Base-by-base conservation (phyloP, 2,797 vertebrate genomes). In the Fratercula arctica region DNA sequence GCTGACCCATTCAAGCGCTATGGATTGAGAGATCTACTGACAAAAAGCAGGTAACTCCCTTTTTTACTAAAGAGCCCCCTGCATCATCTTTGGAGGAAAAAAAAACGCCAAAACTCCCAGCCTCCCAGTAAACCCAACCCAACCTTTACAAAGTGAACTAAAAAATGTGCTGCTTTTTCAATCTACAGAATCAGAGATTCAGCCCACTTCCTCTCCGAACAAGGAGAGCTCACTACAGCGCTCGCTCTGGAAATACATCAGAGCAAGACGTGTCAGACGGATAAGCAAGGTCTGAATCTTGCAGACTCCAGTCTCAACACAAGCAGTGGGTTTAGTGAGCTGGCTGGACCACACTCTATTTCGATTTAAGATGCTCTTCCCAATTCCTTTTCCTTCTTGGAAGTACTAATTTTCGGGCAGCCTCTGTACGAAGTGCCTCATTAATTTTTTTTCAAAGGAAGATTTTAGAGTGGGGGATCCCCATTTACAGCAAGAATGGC, bases 151-250 rank as follows among this genome's bases (percentile, higher is more conserved):
- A 85, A 79, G 39, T 4, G 48, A 67, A 39, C 26, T 60, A 39
- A 83, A 83, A 88, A 46, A 6, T 0, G 0, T 12, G 43, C 43
- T 77, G 72, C 39, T 87, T 56, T 48, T 66, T 87, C 43, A 59
- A 19, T 24, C 41, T 80, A 11, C 24, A 53, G 19, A 72, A 41
- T n/a, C 16, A 48, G 26, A 0, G 11, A 56, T 57, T 66, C 60
- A 72, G 39, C 28, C 4, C 2, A 11, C 41, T 64, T 66, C 69
- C 64, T 64, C 66, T 12, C 45, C 1, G 1, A 19, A 45, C 0
- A 4, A 81, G 73, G 28, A 56, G 73, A 56, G 45, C 25, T 75
- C 54, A 53, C 31, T 59, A 64, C 3, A 3, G 68, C 54, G 31
- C 35, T 61, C 1, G 0, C 63, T 60, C 45, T 76, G 72, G 72